Base-by-base conservation (phyloP, 2,888 invertebrate species). In the Himalopsyche japonica region DNA sequence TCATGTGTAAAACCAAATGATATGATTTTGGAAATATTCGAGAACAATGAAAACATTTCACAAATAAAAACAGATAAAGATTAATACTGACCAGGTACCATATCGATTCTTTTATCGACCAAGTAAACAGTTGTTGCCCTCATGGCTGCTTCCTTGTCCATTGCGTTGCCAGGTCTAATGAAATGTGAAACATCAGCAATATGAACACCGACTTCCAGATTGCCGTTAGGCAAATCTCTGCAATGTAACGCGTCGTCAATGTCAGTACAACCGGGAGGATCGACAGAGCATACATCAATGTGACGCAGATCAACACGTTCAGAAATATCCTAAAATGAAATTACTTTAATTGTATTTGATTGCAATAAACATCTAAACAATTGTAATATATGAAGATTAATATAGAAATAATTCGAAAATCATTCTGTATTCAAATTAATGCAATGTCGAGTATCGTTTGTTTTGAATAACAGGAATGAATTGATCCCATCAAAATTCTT, bases 181-280 rank as follows among this genome's bases (percentile, higher is more conserved):
- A 99, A 99, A 91, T 99, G 97, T 1, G 98, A 97, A 8, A 99
- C 99, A 92, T 99, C 99, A 7, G 99, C 99, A 86, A 99, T 99
- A 89, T 99, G 99, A 0, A 99, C 99, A 20, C 99, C 99, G 78
- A 98, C 95, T 92, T 98, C 96, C 78, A 94, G 93, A 88, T 95
- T 95, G 4, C 95, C 95, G 89, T 95, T 95, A 0, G 93, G 92
- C 30, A 98, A 90, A 57, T 93, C 91, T 27, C 95, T 93, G 88
- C 98, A 98, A 91, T 99, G 99, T 1, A 99, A 91, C 0, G 99
- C 99, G 90, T 99, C 99, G 89, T 99, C 99, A 87, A 99, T 99
- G 90, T 99, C 99, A 0, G 99, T 99, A 90, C 99, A 99, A 0
- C 99, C 99, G 0, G 98, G 98, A 3, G 99, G 99, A 93, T 99